These are phyloP conservation scores for Allophyes oxyacanthae DNA, from an alignment of 2,888 invertebrate genomes.

Conservation along the genomic window DNA sequence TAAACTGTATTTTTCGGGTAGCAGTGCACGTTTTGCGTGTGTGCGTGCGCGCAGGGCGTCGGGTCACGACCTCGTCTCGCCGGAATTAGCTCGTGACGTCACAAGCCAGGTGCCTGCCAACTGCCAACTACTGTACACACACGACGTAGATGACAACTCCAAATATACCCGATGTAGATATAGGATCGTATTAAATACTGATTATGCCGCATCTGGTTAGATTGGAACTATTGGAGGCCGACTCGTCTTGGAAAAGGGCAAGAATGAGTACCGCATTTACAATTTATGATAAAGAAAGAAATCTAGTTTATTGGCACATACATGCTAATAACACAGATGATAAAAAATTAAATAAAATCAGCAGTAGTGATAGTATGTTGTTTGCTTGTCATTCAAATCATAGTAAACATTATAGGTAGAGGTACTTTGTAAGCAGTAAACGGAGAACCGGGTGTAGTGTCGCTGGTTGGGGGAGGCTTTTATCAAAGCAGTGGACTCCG, in stretches of 20 bases:
- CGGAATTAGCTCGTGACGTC: conserved; percentile 80
- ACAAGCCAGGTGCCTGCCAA: conserved; percentile 75
- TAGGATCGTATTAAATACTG: conserved; percentile 19
- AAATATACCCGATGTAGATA: conserved; percentile 43
- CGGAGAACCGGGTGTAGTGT: too few relatives aligned
- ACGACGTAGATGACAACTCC: conserved; percentile 62
- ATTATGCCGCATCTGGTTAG: conserved; percentile 11
- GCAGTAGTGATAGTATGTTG: too few relatives aligned
- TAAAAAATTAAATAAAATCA: too few relatives aligned
- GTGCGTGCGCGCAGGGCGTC: conserved; percentile 74
- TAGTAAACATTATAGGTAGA: too few relatives aligned
- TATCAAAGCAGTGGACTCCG: too few relatives aligned
- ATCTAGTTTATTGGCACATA: too few relatives aligned
- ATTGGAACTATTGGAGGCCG: conserved; percentile 20
- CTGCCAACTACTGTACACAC: conserved; percentile 60
- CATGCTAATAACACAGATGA: too few relatives aligned
- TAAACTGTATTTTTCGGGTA: conserved; percentile 42
- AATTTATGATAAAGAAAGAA: too few relatives aligned
- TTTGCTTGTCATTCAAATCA: too few relatives aligned
- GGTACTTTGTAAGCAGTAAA: too few relatives aligned
- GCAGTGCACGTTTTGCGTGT: conserved; percentile 31
- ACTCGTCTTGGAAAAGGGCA: not conserved
- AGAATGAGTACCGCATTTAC: too few relatives aligned
- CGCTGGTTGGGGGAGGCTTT: too few relatives aligned
- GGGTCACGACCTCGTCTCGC: conserved; percentile 85